Evolutionary conservation across 2,797 vertebrate species (phyloP).

Genomic region (Falco concolor): DNA sequence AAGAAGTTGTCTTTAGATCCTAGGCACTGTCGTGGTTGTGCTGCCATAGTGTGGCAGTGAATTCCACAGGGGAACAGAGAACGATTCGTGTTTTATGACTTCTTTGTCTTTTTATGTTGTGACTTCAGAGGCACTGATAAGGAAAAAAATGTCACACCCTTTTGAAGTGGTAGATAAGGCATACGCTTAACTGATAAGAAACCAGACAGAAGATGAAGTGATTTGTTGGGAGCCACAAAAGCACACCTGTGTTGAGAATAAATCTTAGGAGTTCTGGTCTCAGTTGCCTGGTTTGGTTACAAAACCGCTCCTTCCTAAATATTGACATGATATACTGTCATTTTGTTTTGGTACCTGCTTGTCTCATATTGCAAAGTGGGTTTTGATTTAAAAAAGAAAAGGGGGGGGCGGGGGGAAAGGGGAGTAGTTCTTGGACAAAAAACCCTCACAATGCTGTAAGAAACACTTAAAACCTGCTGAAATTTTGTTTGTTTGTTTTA

Average conservation of each 20-base stretch:
- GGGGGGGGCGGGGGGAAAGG: not conserved
- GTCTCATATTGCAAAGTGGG: not conserved
- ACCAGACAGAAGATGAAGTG: not conserved
- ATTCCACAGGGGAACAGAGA: not conserved
- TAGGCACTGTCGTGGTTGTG: not conserved
- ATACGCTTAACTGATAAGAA: constrained; percentile 12
- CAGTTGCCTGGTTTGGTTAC: not conserved
- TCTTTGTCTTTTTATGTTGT: not conserved
- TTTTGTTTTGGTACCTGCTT: not conserved
- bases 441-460: not conserved
- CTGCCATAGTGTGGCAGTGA: not conserved
- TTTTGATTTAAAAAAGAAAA: not conserved
- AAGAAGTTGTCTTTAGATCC: not conserved
- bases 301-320: not conserved
- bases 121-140: constrained; percentile 24
- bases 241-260: not conserved
- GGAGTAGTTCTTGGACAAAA: not conserved
- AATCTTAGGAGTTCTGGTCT: not conserved
- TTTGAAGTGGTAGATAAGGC: constrained; percentile 41
- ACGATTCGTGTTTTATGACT: not conserved
- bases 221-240: not conserved
- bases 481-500: not conserved
- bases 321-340: not conserved
- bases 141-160: not conserved
- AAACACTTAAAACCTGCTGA: not conserved